Evolutionary conservation across 1,140 invertebrate genomes (phyloP).

Genomic region (Drosophila subpulchrella): DNA sequence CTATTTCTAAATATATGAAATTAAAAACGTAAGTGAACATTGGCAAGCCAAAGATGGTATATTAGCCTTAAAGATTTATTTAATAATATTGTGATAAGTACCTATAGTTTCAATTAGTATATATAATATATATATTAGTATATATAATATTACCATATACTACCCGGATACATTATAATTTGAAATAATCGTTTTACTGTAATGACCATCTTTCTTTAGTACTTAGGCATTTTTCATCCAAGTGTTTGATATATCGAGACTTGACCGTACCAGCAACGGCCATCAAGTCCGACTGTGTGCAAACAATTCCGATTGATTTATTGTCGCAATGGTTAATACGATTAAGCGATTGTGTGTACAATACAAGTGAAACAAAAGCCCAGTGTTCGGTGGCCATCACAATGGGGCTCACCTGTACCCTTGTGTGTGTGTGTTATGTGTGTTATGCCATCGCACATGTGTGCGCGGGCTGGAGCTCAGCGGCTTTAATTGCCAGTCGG

Average conservation of each 20-base stretch:
- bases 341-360: slow-evolving; percentile 14
- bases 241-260: slow-evolving; percentile 15
- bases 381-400: slow-evolving; percentile 22
- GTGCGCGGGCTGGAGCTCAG: slow-evolving; percentile 27
- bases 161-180: too few species aligned
- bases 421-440: background rate
- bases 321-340: slow-evolving; percentile 32
- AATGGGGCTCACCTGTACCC: slow-evolving; percentile 27
- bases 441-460: background rate
- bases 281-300: slow-evolving; percentile 10
- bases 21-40: too few species aligned
- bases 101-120: too few species aligned
- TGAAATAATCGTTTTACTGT: too few species aligned
- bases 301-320: slow-evolving; percentile 41
- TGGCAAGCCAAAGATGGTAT: too few species aligned
- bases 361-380: slow-evolving; percentile 17
- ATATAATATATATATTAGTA: too few species aligned
- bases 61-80: too few species aligned
- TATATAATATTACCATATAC: too few species aligned
- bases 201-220: too few species aligned
- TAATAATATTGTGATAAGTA: too few species aligned
- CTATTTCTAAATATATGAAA: too few species aligned
- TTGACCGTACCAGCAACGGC: slow-evolving; percentile 12
- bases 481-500: slow-evolving; percentile 64
- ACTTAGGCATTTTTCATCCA: background rate